phyloP scores from a whole-genome alignment of 2,888 invertebrate species.

The Iselma pallidipennis region DNA sequence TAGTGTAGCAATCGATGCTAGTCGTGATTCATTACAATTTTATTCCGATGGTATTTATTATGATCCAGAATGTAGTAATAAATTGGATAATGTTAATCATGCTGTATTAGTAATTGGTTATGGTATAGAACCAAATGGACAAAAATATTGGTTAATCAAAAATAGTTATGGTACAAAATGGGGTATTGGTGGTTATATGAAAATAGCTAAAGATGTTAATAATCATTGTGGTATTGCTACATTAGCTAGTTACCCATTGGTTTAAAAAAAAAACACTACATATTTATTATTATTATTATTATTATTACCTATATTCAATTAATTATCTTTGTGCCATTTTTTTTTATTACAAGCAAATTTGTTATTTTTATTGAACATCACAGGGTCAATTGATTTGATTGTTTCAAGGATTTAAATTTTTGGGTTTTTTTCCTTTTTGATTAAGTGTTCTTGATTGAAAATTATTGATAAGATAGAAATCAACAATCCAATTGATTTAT shows the following conservation, averaged over 20 bases:
- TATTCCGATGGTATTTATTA: slow-evolving; percentile 78
- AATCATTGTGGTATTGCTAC: slow-evolving; percentile 87
- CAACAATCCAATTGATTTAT: too few relatives aligned
- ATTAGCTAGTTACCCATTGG: slow-evolving; percentile 79
- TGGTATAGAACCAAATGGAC: slow-evolving; percentile 65
- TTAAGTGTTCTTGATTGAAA: too few relatives aligned
- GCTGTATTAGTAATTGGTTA: slow-evolving; percentile 81
- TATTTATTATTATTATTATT: neutral
- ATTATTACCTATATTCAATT: too few relatives aligned
- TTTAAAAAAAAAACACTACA: slow-evolving; percentile 57
- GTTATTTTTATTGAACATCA: too few relatives aligned
- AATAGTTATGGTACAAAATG: slow-evolving; percentile 63
- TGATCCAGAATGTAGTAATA: slow-evolving; percentile 68
- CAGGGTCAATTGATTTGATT: too few relatives aligned
- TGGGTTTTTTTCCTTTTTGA: too few relatives aligned
- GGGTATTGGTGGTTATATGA: slow-evolving; percentile 45
- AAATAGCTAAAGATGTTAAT: slow-evolving; percentile 44
- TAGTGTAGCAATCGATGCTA: slow-evolving; percentile 86
- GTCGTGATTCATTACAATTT: slow-evolving; percentile 74
- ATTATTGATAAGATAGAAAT: too few relatives aligned
- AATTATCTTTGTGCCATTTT: too few relatives aligned
- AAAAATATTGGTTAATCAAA: slow-evolving; percentile 70
- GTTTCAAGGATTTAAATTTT: too few relatives aligned
- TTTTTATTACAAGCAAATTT: too few relatives aligned
- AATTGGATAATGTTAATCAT: slow-evolving; percentile 71